These are phyloP conservation scores for Perca schrenkii DNA, from an alignment of 2,113 vertebrate species.

Conservation along the genomic window DNA sequence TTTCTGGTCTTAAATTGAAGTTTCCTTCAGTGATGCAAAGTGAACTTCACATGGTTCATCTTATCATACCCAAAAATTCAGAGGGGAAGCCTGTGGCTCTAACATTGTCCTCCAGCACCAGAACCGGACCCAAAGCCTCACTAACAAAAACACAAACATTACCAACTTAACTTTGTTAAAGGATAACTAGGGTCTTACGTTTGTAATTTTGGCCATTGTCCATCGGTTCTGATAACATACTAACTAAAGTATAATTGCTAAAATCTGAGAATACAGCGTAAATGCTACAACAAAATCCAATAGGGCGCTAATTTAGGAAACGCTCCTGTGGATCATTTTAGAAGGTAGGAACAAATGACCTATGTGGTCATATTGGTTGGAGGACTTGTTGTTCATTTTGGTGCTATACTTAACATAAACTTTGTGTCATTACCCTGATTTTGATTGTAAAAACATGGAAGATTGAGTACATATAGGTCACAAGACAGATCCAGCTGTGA, in stretches of 20 bases:
- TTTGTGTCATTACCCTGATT: background rate
- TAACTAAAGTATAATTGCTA: background rate
- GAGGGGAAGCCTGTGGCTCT: background rate
- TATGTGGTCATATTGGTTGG: too few species aligned
- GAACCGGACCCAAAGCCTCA: background rate
- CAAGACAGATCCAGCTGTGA: slow-evolving; percentile 47
- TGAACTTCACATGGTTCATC: slow-evolving; percentile 5
- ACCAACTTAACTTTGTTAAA: background rate
- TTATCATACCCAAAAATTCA: background rate
- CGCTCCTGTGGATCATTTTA: background rate
- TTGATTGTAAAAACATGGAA: background rate
- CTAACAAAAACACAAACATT: slow-evolving; percentile 1
- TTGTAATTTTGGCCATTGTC: background rate
- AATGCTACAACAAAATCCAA: too few species aligned
- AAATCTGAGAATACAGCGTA: too few species aligned
- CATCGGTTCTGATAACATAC: background rate
- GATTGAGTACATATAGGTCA: slow-evolving; percentile 1
- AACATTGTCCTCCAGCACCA: background rate
- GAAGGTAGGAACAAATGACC: too few species aligned
- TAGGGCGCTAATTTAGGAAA: too few species aligned
- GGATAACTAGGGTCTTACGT: background rate
- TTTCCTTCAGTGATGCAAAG: slow-evolving; percentile 1
- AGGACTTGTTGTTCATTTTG: too few species aligned
- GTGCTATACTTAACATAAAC: background rate
- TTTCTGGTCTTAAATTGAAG: slow-evolving; percentile 10